A percentile compares a stretch with the other conserved stretches of the same genome.
Evolutionary conservation across 2,888 invertebrate genomes (phyloP).

Genomic region (Pyrgus malvae): DNA sequence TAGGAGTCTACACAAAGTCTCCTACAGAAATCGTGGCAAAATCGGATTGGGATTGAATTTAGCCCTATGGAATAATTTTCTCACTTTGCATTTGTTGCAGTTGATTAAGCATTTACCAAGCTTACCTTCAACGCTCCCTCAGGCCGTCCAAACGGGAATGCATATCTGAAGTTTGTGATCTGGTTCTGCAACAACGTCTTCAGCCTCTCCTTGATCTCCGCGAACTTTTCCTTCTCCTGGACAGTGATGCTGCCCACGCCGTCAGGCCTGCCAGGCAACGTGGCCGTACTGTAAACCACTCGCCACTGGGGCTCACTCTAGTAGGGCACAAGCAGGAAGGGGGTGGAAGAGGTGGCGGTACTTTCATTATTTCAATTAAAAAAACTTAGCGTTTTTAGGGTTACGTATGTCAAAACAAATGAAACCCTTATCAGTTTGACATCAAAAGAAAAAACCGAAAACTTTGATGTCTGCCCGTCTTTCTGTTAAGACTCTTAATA

Average conservation of each 20-base stretch:
- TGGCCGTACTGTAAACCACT: slow-evolving; percentile 79
- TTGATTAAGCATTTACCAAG: not conserved
- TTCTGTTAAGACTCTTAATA: too few species aligned
- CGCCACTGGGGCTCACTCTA: slow-evolving; percentile 75
- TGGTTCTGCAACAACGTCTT: slow-evolving; percentile 96
- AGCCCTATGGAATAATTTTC: too few species aligned
- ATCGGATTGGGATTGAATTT: too few species aligned
- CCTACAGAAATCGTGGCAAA: too few species aligned
- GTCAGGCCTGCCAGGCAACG: slow-evolving; percentile 92
- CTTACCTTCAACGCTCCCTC: slow-evolving; percentile 95
- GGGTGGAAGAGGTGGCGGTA: slow-evolving; percentile 56
- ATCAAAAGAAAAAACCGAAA: too few species aligned
- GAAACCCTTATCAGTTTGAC: too few species aligned
- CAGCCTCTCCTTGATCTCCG: slow-evolving; percentile 97
- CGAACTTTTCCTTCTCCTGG: slow-evolving; percentile 98
- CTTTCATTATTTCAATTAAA: not conserved
- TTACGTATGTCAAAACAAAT: too few species aligned
- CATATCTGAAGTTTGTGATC: slow-evolving; percentile 99
- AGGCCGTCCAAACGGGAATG: slow-evolving; percentile 99
- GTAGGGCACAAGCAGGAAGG: slow-evolving; percentile 75
- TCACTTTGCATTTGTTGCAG: too few species aligned
- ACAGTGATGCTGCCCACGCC: slow-evolving; percentile 99
- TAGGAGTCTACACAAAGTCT: too few species aligned
- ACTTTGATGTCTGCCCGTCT: too few species aligned
- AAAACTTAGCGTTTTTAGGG: too few species aligned